Evolutionary conservation across 2,888 invertebrate species (phyloP).

Genomic region (Drosophila niveifrons): DNA sequence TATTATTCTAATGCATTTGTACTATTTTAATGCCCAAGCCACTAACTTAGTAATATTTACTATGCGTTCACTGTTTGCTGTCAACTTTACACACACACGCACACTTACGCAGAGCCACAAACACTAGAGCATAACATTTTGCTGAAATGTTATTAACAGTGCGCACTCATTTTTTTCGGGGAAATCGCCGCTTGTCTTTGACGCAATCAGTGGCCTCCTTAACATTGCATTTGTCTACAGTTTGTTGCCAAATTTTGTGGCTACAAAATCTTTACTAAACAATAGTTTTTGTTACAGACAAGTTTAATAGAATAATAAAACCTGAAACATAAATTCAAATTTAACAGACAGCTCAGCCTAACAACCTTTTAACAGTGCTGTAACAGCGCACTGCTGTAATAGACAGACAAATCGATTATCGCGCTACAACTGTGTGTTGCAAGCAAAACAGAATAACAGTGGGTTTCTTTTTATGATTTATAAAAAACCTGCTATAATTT

Average conservation of each 20-base stretch:
- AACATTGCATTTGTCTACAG: background rate
- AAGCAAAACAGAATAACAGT: background rate
- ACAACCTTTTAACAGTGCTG: conserved; percentile 13
- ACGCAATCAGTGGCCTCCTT: background rate
- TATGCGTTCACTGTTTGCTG: conserved; percentile 29
- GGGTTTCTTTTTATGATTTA: background rate
- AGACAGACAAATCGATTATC: conserved; percentile 11
- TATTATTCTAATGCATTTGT: conserved; percentile 36
- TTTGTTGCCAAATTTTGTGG: background rate
- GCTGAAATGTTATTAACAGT: conserved; percentile 35
- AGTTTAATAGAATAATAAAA: background rate
- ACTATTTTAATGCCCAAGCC: background rate
- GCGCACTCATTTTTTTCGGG: background rate
- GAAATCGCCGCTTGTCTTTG: conserved; percentile 3
- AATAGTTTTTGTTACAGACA: background rate
- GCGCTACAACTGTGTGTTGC: conserved; percentile 7
- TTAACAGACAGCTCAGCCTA: conserved; percentile 24
- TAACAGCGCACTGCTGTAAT: conserved; percentile 28
- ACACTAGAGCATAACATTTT: conserved; percentile 17
- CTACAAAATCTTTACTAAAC: background rate
- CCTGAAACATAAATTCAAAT: conserved; percentile 14
- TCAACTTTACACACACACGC: conserved; percentile 22
- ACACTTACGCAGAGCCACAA: background rate
- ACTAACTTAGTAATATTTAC: conserved; percentile 35
- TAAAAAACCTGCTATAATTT: background rate